Base-by-base conservation (phyloP, 2,797 vertebrate genomes). In the Lycodopsis pacificus region DNA sequence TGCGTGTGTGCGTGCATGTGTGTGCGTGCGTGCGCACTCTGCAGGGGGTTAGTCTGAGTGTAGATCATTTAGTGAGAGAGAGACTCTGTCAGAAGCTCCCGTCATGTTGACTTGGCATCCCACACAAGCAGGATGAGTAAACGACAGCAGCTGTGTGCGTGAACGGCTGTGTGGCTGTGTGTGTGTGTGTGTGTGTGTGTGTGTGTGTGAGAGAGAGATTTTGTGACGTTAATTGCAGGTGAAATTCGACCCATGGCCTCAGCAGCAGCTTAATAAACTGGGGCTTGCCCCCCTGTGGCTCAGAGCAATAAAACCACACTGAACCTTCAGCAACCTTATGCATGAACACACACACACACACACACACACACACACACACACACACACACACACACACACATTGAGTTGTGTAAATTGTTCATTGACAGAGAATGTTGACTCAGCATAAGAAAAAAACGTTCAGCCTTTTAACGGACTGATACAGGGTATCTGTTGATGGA, bases 101-200 rank as follows among this genome's bases (percentile, higher is more conserved):
- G 77, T 88, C 81, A 72, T 76, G 82, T 72, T 84, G 84, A 86
- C 66, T 69, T 59, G 73, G 62, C 72, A 71, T 91, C 73, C 81
- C 83, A 73, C 87, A 90, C 87, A 85, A 77, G 86, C 73, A 77
- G 89, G 74, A 81, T 89, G 82, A 87, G 87, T 83, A 85, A 91
- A 88, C 71, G 77, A 76, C 86, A 86, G 65, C 81, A 88, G 88
- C 81, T 91, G 87, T 85, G 79, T 62, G 71, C 15, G 15, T 65
- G 27, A 2, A 25, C 1, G 6, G 70, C 30, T 61, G 61, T 62
- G 65, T 65, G 67, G 51, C 76, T 30, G 32, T 70, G 77, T 32
- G 61, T 69, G 68, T 76, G 64, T 64, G 32, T 70, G 77, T 25
- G 61, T 69, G 68, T 76, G 64, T 64, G 61, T 63, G 68, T 46